Evolutionary conservation across 2,797 vertebrate genomes (phyloP).

Genomic region (Squalus acanthias): DNA sequence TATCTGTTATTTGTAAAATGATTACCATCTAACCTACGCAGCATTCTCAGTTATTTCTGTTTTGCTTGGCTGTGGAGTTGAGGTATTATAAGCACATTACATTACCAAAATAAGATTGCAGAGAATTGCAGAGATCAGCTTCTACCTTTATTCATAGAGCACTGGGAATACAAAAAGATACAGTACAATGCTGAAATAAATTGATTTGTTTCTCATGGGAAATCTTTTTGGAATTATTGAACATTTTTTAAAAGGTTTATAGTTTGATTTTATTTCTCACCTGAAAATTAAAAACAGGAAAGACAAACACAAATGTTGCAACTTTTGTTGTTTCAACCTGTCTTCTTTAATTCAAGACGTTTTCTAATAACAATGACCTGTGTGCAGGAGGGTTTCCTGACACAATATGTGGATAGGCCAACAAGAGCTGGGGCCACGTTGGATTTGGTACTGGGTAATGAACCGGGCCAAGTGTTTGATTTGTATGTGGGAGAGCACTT

Average conservation of each 20-base stretch:
- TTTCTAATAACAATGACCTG: neutral
- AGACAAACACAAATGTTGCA: neutral
- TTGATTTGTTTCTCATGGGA: slow-evolving; percentile 3
- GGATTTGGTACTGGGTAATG: too few relatives aligned
- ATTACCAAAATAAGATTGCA: neutral
- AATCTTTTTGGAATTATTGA: slow-evolving; percentile 17
- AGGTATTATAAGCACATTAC: neutral
- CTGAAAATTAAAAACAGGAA: neutral
- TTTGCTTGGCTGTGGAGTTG: neutral
- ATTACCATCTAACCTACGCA: too few relatives aligned
- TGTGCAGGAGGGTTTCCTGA: too few relatives aligned
- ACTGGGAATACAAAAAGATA: neutral
- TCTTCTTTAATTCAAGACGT: slow-evolving; percentile 14
- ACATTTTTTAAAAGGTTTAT: neutral
- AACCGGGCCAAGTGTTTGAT: too few relatives aligned
- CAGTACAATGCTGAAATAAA: neutral
- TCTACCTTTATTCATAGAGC: neutral
- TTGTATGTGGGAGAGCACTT: too few relatives aligned
- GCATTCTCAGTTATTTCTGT: neutral
- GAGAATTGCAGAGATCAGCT: neutral
- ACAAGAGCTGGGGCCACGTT: too few relatives aligned
- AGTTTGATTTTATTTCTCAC: neutral
- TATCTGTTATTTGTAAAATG: slow-evolving; percentile 1
- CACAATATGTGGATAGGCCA: too few relatives aligned
- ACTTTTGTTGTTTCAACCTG: neutral